Evolutionary conservation across 2,888 invertebrate genomes (phyloP).

Genomic region (Galeopsomyia nigrocyanea): DNA sequence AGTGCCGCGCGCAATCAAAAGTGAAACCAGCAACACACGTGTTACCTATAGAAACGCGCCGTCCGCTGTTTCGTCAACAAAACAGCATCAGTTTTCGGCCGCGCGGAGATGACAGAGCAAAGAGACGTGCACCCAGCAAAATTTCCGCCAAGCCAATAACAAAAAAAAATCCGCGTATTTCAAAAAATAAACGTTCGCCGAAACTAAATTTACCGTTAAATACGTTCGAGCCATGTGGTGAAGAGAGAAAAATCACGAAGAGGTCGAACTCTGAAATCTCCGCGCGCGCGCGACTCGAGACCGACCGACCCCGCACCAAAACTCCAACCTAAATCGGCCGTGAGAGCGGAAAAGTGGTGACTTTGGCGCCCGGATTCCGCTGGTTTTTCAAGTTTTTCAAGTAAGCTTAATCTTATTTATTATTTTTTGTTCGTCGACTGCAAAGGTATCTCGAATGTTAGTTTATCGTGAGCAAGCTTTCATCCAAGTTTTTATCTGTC

Average conservation of each 20-base stretch:
- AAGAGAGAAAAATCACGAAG: not conserved
- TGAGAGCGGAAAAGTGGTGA: too few relatives aligned
- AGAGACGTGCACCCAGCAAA: slow-evolving; percentile 20
- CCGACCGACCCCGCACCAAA: not conserved
- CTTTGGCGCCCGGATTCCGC: too few relatives aligned
- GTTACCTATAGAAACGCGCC: slow-evolving; percentile 38
- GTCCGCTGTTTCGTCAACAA: slow-evolving; percentile 32
- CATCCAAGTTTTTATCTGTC: too few relatives aligned
- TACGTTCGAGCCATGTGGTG: slow-evolving; percentile 16
- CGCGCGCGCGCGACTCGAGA: not conserved
- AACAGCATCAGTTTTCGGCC: slow-evolving; percentile 26
- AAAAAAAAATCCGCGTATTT: not conserved
- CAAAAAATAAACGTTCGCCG: not conserved
- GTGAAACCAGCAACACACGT: slow-evolving; percentile 14
- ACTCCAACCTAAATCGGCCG: not conserved
- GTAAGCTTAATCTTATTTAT: too few relatives aligned
- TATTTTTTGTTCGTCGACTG: too few relatives aligned
- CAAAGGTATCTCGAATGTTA: too few relatives aligned
- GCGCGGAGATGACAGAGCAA: slow-evolving; percentile 21
- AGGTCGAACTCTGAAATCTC: too few relatives aligned
- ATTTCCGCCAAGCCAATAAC: slow-evolving; percentile 3
- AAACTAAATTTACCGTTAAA: not conserved
- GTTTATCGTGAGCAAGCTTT: too few relatives aligned
- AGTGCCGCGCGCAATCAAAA: slow-evolving; percentile 15
- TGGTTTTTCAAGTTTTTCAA: too few relatives aligned